Conservation (phyloP, 2,113 vertebrate species). For the Ciconia boyciana region DNA sequence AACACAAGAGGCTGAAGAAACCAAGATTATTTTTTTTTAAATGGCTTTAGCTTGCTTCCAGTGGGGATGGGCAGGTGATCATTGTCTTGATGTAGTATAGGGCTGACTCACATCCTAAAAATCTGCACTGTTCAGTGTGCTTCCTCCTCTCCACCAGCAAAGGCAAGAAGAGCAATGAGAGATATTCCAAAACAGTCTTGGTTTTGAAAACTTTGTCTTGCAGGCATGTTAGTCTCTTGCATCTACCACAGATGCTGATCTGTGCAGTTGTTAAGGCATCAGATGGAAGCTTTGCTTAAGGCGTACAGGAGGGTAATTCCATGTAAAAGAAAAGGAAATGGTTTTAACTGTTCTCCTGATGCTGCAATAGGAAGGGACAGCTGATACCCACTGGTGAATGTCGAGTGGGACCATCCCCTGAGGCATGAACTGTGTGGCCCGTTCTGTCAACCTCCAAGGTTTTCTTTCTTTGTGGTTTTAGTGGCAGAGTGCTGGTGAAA, state of each 20-base stretch:
- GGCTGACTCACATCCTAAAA: fast-evolving
- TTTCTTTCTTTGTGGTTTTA: background rate
- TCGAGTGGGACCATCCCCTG: fast-evolving
- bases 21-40: background rate
- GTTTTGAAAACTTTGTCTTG: background rate
- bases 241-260: background rate
- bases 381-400: background rate
- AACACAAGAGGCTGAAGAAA: background rate
- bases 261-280: background rate
- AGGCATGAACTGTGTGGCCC: background rate
- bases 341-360: background rate
- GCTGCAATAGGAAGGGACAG: background rate
- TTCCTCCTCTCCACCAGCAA: background rate
- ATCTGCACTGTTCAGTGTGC: background rate
- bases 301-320: background rate
- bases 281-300: background rate
- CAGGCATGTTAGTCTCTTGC: background rate
- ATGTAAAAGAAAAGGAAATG: background rate
- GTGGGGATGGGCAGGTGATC: background rate
- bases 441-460: background rate
- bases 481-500: background rate
- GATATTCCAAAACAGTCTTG: background rate
- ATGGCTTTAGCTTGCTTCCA: background rate
- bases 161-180: background rate
- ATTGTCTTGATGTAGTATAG: background rate